Evolutionary conservation across 2,888 invertebrate species (phyloP), one percentile per base, ranked within the genome.

Genomic region (Hermodice carunculata): DNA sequence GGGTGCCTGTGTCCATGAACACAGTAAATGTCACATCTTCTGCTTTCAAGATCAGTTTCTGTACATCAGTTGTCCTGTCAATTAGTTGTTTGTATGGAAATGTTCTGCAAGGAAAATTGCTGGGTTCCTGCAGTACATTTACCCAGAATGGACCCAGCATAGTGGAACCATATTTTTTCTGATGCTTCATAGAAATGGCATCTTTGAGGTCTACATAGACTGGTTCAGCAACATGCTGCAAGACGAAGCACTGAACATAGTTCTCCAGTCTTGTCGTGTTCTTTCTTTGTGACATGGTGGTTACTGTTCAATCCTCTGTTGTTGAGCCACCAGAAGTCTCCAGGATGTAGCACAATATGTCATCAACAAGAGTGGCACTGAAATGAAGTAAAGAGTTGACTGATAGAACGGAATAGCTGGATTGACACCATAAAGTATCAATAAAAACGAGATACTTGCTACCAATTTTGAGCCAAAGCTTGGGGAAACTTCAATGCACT

Each of bases 121-220:
- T 75, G 19, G 76, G 70, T 67, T 81, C 79, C 58, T 82, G 79
- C 1, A 83, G 70, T 1, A 82, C 77, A 24, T 78, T 71, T 14
- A 78, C 62, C 83, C 83, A 83, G 52, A 83, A 76, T 63, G 75
- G 73, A 2, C 78, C 81, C 31, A 82, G 66, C 1, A 76, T 66
- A 19, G 72, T 77, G 24, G 80, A 81, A n/a, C 82, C 82, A 54
- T 67, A 67, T 31, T 75, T 72, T 6, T 72, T 67, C 42, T 69
- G 57, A 42, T 75, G 77, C 54, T 73, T 70, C 8, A 82, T 69
- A n/a, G 65, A 57, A 17, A 81, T 70, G 11, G 66, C 69, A 32
- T 71, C 70, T 31, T 67, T 69, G 22, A 81, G 61, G 58, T 78
- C 76, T n/a, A 82, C 59, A 49, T 71, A 75, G 0, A 81, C 78